Base-by-base conservation (phyloP, 1,140 invertebrate species). In the Panagrolaimus sp. region DNA sequence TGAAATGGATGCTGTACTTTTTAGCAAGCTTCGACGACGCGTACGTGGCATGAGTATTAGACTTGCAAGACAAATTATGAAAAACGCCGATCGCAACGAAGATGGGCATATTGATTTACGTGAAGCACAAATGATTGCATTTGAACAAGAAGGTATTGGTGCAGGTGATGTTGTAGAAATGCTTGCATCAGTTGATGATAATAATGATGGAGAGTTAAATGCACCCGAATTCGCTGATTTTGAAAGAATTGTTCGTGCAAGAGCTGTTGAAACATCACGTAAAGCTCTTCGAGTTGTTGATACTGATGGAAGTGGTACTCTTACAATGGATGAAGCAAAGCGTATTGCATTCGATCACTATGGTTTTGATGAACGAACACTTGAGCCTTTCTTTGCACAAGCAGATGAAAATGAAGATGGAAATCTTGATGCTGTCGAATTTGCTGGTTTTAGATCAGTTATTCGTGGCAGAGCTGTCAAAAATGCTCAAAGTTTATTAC, bases 141-240 rank as follows among this genome's bases (percentile, higher is more conserved):
- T 83, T 63, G 81, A 81, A 62, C 79, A 81, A 62, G 79, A 81
- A 71, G 79, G 79, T n/a, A 81, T 81, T 51, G 78, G 78, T 47
- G 73, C 78, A 5, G 78, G 76, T 0, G 79, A 81, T 45, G 81
- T 83, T 14, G 68, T 79, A 14, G 74, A 77, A 53, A 81, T 81
- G 81, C 62, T 83, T 61, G 79, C 77, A 23, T 71, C 68, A 63
- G 78, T 80, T 27, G 78, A 80, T 48, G 78, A 80, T 46, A 82
- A 80, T 63, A 77, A 78, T 61, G 80, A 81, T 65, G 79, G 79
- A 63, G 75, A 83, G 45, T 63, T 81, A 47, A 83, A 83, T 70
- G 81, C 81, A 9, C 81, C 79, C 16, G 79, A 81, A 64, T 82
- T 79, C 46, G 74, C 79, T 23, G 79, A 83, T 65, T 81, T 81